A percentile compares a stretch with the other conserved stretches of the same genome.
phyloP scores from a whole-genome alignment of 2,888 invertebrate species.

The Drosophila nr. perissopoda region DNA sequence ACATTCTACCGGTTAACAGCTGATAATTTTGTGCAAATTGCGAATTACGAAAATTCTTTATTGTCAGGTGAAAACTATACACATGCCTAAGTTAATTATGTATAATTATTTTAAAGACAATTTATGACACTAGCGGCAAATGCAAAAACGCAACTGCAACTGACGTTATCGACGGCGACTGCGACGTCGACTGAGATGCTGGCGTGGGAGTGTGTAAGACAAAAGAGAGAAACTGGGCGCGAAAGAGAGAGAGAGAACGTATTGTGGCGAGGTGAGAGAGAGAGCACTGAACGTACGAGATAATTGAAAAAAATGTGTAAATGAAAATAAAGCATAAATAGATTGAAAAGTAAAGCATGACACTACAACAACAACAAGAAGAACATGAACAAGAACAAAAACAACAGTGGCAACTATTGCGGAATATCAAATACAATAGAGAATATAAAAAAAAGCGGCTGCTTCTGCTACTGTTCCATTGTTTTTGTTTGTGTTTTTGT shows the following conservation, averaged over 20 bases:
- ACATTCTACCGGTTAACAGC: not conserved
- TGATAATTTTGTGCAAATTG: constrained; percentile 2
- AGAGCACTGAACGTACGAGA: constrained; percentile 32
- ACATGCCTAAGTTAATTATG: constrained; percentile 34
- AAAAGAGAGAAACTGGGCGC: not conserved
- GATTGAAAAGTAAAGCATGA: constrained; percentile 62
- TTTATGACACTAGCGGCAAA: constrained; percentile 23
- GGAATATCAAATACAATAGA: constrained; percentile 48
- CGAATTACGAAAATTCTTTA: not conserved
- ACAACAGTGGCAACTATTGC: constrained; percentile 37
- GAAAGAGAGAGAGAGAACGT: constrained; percentile 6
- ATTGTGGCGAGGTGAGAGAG: constrained; percentile 1
- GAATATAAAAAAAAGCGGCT: constrained; percentile 17
- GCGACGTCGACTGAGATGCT: constrained; percentile 7
- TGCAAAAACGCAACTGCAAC: constrained; percentile 10
- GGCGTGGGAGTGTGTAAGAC: constrained; percentile 29
- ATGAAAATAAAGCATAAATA: constrained; percentile 71
- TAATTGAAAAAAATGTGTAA: constrained; percentile 50
- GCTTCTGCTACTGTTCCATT: constrained; percentile 4
- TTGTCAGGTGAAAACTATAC: constrained; percentile 27
- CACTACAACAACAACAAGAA: constrained; percentile 25
- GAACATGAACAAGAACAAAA: constrained; percentile 17
- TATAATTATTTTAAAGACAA: constrained; percentile 44
- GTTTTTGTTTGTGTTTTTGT: constrained; percentile 37
- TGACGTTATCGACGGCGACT: not conserved